phyloP scores from a whole-genome alignment of 2,113 vertebrate species.

The Cephalopterus ornatus region DNA sequence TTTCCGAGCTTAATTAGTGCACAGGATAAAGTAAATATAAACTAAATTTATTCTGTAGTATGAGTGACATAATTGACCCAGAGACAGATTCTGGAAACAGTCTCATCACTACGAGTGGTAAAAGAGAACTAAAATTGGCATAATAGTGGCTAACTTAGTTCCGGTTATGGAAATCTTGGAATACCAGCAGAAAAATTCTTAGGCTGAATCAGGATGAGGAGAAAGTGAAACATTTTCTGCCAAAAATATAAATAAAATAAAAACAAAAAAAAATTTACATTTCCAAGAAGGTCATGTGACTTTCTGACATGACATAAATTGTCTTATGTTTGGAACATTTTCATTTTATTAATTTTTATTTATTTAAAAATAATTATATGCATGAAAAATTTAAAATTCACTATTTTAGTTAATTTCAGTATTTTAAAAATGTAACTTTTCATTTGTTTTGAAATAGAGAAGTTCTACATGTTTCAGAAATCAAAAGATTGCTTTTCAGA shows the following conservation, averaged over 20 bases:
- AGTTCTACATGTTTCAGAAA: not conserved
- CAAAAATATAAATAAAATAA: not conserved
- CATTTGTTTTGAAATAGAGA: not conserved
- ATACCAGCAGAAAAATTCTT: not conserved
- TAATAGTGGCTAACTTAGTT: not conserved
- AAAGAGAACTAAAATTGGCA: not conserved
- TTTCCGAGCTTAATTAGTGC: not conserved
- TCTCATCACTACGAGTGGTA: not conserved
- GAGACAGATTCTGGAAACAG: not conserved
- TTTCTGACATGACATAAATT: not conserved
- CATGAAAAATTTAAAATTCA: not conserved
- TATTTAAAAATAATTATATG: not conserved
- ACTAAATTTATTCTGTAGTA: not conserved
- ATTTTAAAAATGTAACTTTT: not conserved
- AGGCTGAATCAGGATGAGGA: not conserved
- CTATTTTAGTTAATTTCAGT: not conserved
- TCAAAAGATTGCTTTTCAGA: not conserved
- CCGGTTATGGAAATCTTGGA: not conserved
- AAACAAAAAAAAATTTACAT: not conserved
- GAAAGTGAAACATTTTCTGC: not conserved
- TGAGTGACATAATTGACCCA: not conserved
- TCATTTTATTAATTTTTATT: not conserved
- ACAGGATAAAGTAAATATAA: not conserved
- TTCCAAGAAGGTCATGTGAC: not conserved
- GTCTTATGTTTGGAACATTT: not conserved